Conservation (phyloP, 2,797 vertebrate species). For the Rhinatrema bivittatum region DNA sequence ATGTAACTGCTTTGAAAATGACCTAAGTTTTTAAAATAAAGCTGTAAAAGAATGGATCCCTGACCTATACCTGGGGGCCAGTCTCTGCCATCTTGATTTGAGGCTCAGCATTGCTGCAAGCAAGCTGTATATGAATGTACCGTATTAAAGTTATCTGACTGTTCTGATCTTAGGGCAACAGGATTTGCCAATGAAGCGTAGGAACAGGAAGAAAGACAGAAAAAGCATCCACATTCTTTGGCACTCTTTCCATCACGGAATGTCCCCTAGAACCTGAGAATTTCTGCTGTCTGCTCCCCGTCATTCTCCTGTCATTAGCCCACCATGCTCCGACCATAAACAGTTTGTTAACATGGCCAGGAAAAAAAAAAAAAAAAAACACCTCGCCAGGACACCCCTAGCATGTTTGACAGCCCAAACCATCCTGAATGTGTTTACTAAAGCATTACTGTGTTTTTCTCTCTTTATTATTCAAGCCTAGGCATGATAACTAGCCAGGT, state of each 20-base stretch:
- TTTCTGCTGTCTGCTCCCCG: constrained; percentile 25
- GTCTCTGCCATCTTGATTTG: constrained; percentile 25
- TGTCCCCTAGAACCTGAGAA: constrained; percentile 15
- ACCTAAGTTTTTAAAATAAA: too few species aligned
- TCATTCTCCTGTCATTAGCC: constrained; percentile 37
- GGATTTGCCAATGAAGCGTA: constrained; percentile 45
- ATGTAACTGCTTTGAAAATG: too few species aligned
- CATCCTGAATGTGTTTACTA: constrained; percentile 46
- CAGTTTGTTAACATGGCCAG: constrained; percentile 29
- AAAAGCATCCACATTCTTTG: constrained; percentile 34
- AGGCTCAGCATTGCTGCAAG: constrained; percentile 18
- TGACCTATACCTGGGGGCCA: too few species aligned
- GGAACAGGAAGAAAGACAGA: constrained; percentile 34
- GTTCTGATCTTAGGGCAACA: constrained; percentile 44
- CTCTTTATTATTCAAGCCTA: constrained; percentile 32
- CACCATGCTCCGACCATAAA: constrained; percentile 37
- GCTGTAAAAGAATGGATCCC: too few species aligned
- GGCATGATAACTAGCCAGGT: constrained; percentile 20
- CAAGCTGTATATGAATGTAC: constrained; percentile 20
- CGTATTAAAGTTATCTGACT: constrained; percentile 35
- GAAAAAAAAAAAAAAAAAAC: constrained; percentile 7
- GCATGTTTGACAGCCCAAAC: constrained; percentile 28
- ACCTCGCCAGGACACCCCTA: constrained; percentile 12
- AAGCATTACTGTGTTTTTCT: constrained; percentile 25
- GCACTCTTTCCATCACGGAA: constrained; percentile 11